These are phyloP conservation scores for Columba janthina DNA, from an alignment of 2,113 vertebrate genomes.

Conservation along the genomic window DNA sequence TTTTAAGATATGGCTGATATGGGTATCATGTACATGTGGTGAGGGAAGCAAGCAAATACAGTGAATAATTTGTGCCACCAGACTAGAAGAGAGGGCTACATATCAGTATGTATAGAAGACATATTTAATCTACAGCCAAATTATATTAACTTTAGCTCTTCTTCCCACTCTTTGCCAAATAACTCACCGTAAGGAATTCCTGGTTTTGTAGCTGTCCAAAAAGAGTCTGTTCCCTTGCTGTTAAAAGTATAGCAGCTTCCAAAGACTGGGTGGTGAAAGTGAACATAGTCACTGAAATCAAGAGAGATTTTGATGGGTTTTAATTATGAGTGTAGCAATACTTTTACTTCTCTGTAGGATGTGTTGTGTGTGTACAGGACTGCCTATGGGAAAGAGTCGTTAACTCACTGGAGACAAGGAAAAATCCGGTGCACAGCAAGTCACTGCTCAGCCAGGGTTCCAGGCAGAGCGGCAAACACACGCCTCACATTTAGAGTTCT, in stretches of 20 bases:
- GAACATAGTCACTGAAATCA: constrained; percentile 53
- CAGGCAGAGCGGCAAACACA: not conserved
- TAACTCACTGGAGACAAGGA: not conserved
- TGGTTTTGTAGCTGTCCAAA: constrained; percentile 35
- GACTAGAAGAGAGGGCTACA: not conserved
- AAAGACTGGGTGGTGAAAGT: constrained; percentile 68
- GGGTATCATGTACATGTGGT: not conserved
- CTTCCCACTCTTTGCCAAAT: not conserved
- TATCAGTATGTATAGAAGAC: accelerated
- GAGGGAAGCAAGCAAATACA: not conserved
- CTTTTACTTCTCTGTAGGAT: not conserved
- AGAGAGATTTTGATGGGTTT: not conserved
- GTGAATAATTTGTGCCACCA: not conserved
- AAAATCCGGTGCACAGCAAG: not conserved
- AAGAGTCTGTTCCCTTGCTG: constrained; percentile 25
- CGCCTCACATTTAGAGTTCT: not conserved
- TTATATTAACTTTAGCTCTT: not conserved
- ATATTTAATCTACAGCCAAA: not conserved
- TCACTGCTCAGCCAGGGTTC: not conserved
- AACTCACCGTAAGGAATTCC: constrained; percentile 63
- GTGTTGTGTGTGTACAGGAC: not conserved
- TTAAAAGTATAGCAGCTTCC: constrained; percentile 78
- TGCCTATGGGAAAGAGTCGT: not conserved
- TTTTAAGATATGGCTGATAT: not conserved
- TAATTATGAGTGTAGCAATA: accelerated